Conservation (phyloP, 2,113 vertebrate genomes). For the Brachionichthys hirsutus region DNA sequence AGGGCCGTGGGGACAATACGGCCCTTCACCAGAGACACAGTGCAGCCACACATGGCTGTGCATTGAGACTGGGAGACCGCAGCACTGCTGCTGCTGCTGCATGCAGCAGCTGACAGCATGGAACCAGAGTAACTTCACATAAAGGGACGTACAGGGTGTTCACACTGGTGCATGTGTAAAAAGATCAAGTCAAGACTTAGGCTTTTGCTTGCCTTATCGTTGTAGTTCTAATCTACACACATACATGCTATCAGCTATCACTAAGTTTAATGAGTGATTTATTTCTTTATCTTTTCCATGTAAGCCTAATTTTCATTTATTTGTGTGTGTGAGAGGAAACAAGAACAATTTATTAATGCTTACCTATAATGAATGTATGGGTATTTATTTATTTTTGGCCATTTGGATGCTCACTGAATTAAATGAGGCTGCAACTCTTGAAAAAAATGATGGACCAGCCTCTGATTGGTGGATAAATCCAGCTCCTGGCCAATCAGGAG, state of each 20-base stretch:
- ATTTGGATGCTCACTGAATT: background rate
- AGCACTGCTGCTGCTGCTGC: conserved; percentile 39
- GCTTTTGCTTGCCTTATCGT: too few relatives aligned
- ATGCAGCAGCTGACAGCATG: conserved; percentile 55
- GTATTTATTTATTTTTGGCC: background rate
- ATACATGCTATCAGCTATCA: too few relatives aligned
- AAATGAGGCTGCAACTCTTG: background rate
- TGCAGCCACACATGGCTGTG: conserved; percentile 63
- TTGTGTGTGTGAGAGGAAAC: background rate
- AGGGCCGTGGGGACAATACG: conserved; percentile 74
- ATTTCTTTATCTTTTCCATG: too few relatives aligned
- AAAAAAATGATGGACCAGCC: conserved; percentile 45
- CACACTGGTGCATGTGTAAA: conserved; percentile 1
- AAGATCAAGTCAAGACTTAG: background rate
- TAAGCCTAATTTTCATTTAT: background rate
- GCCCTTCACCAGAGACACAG: conserved; percentile 75
- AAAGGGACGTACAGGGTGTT: conserved; percentile 13
- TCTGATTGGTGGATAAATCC: conserved; percentile 59
- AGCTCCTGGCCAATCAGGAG: conserved; percentile 63
- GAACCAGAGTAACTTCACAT: conserved; percentile 53
- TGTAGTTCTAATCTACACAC: too few relatives aligned
- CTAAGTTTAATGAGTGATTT: too few relatives aligned
- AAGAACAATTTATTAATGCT: background rate
- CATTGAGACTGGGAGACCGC: conserved; percentile 30
- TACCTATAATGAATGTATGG: background rate